These are phyloP conservation scores for Sycon ciliatum DNA, from an alignment of 37 sponge, comb jelly and placozoan species.

Conservation along the genomic window DNA sequence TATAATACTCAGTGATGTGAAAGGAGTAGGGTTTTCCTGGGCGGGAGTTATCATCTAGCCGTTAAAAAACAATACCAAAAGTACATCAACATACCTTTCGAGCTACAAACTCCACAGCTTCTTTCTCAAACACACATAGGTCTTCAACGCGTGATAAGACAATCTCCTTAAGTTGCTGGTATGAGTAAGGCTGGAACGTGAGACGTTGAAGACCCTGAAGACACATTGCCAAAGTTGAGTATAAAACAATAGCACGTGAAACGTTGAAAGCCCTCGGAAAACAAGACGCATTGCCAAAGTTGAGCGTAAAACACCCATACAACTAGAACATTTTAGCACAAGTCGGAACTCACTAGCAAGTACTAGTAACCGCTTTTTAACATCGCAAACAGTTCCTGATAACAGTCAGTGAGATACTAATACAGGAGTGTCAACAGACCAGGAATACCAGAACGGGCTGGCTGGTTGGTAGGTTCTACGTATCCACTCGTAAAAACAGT, in stretches of 20 bases:
- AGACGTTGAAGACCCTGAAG: conserved; percentile 76
- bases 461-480: no score
- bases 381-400: neutral
- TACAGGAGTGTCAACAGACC: no score
- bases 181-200: conserved; percentile 87
- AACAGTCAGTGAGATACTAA: no score
- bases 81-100: conserved; percentile 59
- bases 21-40: neutral
- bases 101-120: conserved; percentile 76
- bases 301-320: no score
- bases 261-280: neutral
- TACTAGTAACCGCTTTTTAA: neutral
- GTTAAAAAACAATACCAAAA: neutral
- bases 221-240: neutral
- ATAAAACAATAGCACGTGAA: neutral
- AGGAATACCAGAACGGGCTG: no score
- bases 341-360: neutral
- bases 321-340: neutral
- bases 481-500: no score
- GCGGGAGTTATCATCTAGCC: no score
- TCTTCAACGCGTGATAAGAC: conserved; percentile 58
- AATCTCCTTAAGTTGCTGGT: conserved; percentile 79
- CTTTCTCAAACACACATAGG: conserved; percentile 68
- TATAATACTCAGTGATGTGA: no score
- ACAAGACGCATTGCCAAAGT: no score